Percentiles rank a stretch among this genome's conserved stretches.
phyloP scores from a whole-genome alignment of 2,113 vertebrate genomes.

The Dissostichus mawsoni region DNA sequence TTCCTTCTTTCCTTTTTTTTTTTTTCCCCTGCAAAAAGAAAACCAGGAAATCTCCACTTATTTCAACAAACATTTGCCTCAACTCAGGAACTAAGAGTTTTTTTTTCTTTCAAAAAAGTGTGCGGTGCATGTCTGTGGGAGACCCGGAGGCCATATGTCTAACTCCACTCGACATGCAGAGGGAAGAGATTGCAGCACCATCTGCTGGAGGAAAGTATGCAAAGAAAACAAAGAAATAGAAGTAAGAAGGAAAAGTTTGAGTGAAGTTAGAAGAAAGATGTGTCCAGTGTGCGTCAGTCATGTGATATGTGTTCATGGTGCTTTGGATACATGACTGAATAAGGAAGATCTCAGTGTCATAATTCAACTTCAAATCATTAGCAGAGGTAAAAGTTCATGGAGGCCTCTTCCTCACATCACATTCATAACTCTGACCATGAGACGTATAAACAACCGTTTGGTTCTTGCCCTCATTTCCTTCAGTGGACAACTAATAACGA shows the following conservation, averaged over 20 bases:
- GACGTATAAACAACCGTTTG: conserved; percentile 81
- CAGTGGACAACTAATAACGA: conserved; percentile 83
- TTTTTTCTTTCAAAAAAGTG: conserved; percentile 52
- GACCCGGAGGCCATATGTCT: conserved; percentile 48
- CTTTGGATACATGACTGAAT: not conserved
- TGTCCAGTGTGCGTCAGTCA: not conserved
- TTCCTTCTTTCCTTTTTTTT: conserved; percentile 44
- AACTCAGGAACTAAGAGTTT: conserved; percentile 85
- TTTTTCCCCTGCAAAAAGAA: conserved; percentile 59
- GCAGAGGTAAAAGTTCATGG: conserved; percentile 68
- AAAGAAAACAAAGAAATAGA: not conserved
- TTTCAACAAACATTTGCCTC: conserved; percentile 92
- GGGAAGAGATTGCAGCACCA: conserved; percentile 83
- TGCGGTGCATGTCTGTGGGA: conserved; percentile 51
- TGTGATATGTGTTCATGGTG: not conserved
- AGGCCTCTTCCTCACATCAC: conserved; percentile 68
- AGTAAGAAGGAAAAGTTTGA: conserved; percentile 1
- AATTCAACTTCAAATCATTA: conserved; percentile 38
- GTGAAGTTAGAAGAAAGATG: conserved; percentile 1
- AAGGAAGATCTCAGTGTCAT: conserved; percentile 26
- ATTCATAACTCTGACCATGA: conserved; percentile 73
- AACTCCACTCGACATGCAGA: conserved; percentile 6
- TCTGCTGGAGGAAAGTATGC: conserved; percentile 76
- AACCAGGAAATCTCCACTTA: conserved; percentile 93
- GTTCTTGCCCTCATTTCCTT: conserved; percentile 85